Conservation (phyloP, 2,888 invertebrate species). For the Diplazon laetatorius region DNA sequence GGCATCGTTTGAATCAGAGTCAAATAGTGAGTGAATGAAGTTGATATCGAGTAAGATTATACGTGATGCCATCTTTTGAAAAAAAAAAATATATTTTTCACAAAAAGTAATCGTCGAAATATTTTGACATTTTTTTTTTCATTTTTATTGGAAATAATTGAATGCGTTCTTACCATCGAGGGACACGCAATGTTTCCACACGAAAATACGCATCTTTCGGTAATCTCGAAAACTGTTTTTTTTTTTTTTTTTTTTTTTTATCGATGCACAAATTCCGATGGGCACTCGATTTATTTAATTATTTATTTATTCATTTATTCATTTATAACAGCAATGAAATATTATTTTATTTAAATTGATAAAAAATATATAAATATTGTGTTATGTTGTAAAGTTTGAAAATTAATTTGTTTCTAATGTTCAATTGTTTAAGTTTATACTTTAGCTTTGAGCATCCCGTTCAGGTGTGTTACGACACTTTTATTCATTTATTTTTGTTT, state of each 20-base stretch:
- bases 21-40: too few species aligned
- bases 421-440: not conserved
- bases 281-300: conserved; percentile 15
- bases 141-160: not conserved
- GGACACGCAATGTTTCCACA: conserved; percentile 79
- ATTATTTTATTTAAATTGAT: conserved; percentile 1
- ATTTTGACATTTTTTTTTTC: not conserved
- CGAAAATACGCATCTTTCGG: conserved; percentile 76
- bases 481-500: conserved; percentile 12
- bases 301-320: conserved; percentile 29
- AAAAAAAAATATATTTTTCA: not conserved
- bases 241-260: too few species aligned
- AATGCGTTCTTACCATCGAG: conserved; percentile 75
- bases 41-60: too few species aligned
- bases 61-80: too few species aligned
- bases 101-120: not conserved
- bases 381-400: conserved; percentile 47
- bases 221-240: conserved; percentile 18
- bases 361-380: conserved; percentile 4
- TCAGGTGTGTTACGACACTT: conserved; percentile 63
- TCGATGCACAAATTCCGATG: not conserved
- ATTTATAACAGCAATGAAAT: conserved; percentile 46
- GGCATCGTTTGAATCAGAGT: too few species aligned
- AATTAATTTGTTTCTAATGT: conserved; percentile 43
- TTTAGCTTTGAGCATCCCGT: conserved; percentile 66